Base-by-base conservation (phyloP, 92 coral and sea anemone genomes). In the Umimayanthus kanabou region DNA sequence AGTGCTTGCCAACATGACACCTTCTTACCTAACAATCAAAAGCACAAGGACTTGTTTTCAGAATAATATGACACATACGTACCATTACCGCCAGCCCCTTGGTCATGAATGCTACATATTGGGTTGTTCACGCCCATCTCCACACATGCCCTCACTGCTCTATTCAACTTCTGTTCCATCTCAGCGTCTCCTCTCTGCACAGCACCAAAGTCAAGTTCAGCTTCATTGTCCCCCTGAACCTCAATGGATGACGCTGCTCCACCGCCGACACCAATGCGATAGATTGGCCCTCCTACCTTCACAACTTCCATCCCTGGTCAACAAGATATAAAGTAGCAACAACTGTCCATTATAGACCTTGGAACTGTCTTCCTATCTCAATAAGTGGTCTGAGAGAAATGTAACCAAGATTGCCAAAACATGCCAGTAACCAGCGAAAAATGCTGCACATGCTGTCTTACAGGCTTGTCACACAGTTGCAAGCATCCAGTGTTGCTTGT, bases 61-160 rank as follows among this genome's bases (percentile, higher is more conserved):
- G 16, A 1, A 11, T 16, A 3, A 28, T n/a, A 50, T 40, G 58
- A 28, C 65, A 39, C 11, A 37, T 55, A 39, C 93, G 85, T 87
- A 96, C 99, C 99, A 90, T 96, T 96, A 14, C 99, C 99, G 14
- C 99, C 99, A 45, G 99, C 99, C 66, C 99, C 99, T 82, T 96
- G 99, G 72, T 96, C 99, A 77, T 96, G 99, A 53, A 96, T 96
- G 81, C 99, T 96, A 69, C 99, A 96, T 87, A 96, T 93, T 30
- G 96, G 98, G 78, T 96, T 96, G 26, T 77, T 45, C 8, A 88
- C 61, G 23, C 88, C 92, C 92, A 95, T 91, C 85, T 96, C 99
- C 65, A 96, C 93, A 82, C 99, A 96, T 1, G 97, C 98, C 81
- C 99, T 92, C n/a, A 96, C 86, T 22, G 96, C 99, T 71, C 99